Conservation (phyloP, 1,140 invertebrate genomes). For the Gryon sp. region DNA sequence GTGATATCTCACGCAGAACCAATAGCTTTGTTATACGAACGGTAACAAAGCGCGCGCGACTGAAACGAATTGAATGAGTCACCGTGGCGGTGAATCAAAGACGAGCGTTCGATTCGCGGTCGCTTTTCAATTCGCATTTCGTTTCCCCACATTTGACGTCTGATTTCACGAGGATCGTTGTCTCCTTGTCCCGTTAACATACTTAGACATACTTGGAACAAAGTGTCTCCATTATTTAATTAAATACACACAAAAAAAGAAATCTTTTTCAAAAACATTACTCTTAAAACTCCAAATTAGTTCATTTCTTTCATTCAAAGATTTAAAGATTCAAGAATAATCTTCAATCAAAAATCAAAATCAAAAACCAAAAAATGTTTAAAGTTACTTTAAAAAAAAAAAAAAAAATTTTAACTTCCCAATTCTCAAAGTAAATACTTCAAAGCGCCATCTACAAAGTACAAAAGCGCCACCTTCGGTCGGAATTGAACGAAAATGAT, state of each 20-base stretch:
- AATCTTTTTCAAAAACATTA: too few species aligned
- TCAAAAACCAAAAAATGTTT: too few species aligned
- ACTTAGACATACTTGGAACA: conserved; percentile 4
- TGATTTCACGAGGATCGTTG: conserved; percentile 19
- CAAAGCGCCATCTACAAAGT: not conserved
- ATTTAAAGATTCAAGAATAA: too few species aligned
- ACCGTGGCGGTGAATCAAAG: conserved; percentile 10
- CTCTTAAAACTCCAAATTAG: too few species aligned
- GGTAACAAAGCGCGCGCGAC: conserved; percentile 17
- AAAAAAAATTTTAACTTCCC: not conserved
- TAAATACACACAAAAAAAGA: too few species aligned
- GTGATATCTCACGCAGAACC: too few species aligned
- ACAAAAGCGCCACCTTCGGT: too few species aligned
- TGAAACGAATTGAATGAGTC: conserved; percentile 7
- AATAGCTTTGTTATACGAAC: conserved; percentile 3
- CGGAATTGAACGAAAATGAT: too few species aligned
- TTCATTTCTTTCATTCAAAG: too few species aligned
- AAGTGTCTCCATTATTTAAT: too few species aligned
- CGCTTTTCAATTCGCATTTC: conserved; percentile 19
- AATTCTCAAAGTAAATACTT: not conserved
- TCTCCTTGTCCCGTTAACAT: conserved; percentile 42
- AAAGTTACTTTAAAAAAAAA: too few species aligned
- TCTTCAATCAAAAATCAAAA: too few species aligned
- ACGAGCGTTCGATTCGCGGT: conserved; percentile 17
- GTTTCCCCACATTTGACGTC: conserved; percentile 11